Conservation (phyloP, 1,140 invertebrate genomes). For the Heliconius hewitsoni region DNA sequence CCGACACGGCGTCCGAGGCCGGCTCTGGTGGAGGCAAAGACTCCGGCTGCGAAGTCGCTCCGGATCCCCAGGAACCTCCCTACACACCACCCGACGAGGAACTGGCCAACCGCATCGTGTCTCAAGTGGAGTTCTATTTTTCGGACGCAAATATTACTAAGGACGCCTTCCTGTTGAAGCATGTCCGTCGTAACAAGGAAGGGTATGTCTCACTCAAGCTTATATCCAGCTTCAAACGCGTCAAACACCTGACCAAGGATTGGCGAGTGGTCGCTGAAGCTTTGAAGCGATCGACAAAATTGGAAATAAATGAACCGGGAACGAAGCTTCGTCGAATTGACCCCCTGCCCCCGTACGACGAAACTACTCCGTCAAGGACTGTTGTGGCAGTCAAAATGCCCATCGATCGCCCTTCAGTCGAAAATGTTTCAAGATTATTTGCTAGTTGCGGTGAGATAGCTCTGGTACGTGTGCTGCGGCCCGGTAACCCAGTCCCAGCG, state of each 20-base stretch:
- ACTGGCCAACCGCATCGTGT: conserved; percentile 88
- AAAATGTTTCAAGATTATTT: conserved; percentile 94
- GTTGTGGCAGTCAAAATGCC: conserved; percentile 93
- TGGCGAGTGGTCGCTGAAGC: conserved; percentile 95
- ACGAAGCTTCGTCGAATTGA: conserved; percentile 94
- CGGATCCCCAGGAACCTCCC: conserved; percentile 80
- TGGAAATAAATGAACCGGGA: conserved; percentile 94
- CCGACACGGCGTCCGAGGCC: conserved; percentile 83
- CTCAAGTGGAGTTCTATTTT: conserved; percentile 96
- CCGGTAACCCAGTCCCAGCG: conserved; percentile 92
- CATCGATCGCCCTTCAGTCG: conserved; percentile 91
- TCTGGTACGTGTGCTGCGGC: conserved; percentile 90
- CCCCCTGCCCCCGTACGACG: conserved; percentile 93
- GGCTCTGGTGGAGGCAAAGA: conserved; percentile 83
- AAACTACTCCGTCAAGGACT: conserved; percentile 94
- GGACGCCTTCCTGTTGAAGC: conserved; percentile 96
- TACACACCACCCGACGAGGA: conserved; percentile 86
- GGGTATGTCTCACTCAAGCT: conserved; percentile 97
- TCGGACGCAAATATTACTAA: conserved; percentile 96
- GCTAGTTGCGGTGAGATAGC: conserved; percentile 93
- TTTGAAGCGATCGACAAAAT: conserved; percentile 88
- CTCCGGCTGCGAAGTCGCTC: conserved; percentile 84
- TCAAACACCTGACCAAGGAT: conserved; percentile 95
- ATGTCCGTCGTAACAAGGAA: conserved; percentile 96
- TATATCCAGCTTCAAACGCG: conserved; percentile 95